phyloP scores from a whole-genome alignment of 2,888 invertebrate species.

The Plutella xylostella region DNA sequence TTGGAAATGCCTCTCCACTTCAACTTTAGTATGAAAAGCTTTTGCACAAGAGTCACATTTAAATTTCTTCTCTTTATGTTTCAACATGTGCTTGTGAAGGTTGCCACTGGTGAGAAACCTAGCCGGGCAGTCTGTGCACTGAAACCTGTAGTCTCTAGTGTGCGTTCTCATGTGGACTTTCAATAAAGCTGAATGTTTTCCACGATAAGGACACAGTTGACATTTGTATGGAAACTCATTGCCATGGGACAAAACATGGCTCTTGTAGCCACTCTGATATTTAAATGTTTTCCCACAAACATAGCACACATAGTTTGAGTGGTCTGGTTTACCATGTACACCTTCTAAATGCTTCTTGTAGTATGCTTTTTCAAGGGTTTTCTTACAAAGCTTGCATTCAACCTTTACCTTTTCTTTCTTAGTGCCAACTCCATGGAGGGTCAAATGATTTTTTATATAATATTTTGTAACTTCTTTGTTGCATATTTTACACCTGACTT shows the following conservation, averaged over 20 bases:
- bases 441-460: slow-evolving; percentile 23
- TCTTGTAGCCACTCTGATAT: slow-evolving; percentile 36
- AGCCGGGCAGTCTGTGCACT: slow-evolving; percentile 45
- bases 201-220: slow-evolving; percentile 36
- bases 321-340: background rate
- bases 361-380: background rate
- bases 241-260: slow-evolving; percentile 34
- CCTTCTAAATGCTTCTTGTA: background rate
- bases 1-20: slow-evolving; percentile 35
- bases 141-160: slow-evolving; percentile 38
- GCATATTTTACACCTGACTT: slow-evolving; percentile 30
- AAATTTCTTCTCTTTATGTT: slow-evolving; percentile 35
- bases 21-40: slow-evolving; percentile 34
- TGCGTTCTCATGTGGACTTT: slow-evolving; percentile 41
- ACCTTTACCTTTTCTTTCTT: slow-evolving; percentile 8
- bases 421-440: slow-evolving; percentile 18
- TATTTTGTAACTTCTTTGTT: slow-evolving; percentile 31
- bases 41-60: slow-evolving; percentile 40
- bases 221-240: slow-evolving; percentile 40
- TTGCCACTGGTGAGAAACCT: slow-evolving; percentile 40
- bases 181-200: slow-evolving; percentile 32
- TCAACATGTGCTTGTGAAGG: slow-evolving; percentile 39
- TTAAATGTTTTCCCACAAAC: slow-evolving; percentile 43
- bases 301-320: slow-evolving; percentile 32
- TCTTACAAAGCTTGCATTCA: background rate